Evolutionary conservation across 2,113 vertebrate genomes (phyloP), one percentile per base, ranked within the genome.

Genomic region (Pithys albifrons): DNA sequence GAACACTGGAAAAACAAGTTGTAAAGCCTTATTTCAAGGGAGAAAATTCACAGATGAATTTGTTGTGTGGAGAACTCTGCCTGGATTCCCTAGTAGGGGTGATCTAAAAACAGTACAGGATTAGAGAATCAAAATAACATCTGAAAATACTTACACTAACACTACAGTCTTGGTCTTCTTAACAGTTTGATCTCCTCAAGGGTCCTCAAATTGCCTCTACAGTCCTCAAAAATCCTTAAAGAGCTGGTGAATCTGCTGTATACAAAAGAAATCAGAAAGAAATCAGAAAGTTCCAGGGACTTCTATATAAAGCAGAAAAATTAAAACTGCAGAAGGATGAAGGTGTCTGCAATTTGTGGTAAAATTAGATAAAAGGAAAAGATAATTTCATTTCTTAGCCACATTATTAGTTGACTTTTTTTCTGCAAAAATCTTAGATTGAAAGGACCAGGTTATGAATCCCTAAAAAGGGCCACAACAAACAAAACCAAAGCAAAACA

Each of bases 401-500:
- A 19, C 1, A 20, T 1, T 28, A 10, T 10, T 19, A 19, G 7
- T 5, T 17, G 41, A 31, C 5, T 1, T 10, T 39, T 33, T 54
- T 75, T 39, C 37, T 19, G 37, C 2, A 17, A 71, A 76, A 54
- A 46, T 20, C 1, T 83, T 35, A 39, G 3, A 4, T 25, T 64
- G 9, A 61, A 72, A 65, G 31, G 73, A 73, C 7, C 7, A 75
- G 55, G 12, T 2, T 35, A 19, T 11, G 7, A 39, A 25, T 55
- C 4, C 29, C 49, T 61, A 18, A 74, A 46, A 86, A 33, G 29
- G n/a, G 3, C 0, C 4, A 3, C 12, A 35, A 37, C 2, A 48
- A 66, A 31, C 2, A 20, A 55, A 73, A 33, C 2, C 23, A 55
- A 71, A 39, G 0, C 4, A 29, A 45, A 39, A 5, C 9, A 62